Evolutionary conservation across 2,888 invertebrate species (phyloP), one percentile per base, ranked within the genome.

Genomic region (Hyposoter dolosus): DNA sequence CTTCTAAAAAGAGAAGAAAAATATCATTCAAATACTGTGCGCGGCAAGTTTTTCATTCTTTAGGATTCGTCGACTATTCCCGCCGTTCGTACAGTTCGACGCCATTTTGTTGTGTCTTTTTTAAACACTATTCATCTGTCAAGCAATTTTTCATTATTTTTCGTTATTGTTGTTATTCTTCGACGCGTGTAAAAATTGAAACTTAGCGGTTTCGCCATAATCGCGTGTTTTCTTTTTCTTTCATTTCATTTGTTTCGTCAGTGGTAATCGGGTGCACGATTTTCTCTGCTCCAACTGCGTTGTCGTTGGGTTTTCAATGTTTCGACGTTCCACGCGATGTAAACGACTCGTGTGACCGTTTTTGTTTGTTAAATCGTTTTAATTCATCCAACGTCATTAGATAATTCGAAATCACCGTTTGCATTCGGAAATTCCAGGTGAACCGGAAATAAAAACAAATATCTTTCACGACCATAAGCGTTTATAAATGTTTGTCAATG

Each of bases 281-380:
- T 23, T 68, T 45, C 9, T 50, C 32, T n/a, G 0, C 9, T 28
- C 17, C 47, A 10, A 3, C 19, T 35, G n/a, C 10, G n/a, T 43
- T 28, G 3, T 19, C 35, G n/a, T 28, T 19, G 10, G 71, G 53
- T 47, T 45, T 72, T 76, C 76, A 68, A 83, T 83, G 79, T 83
- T 72, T 65, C 85, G 82, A 19, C 75, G 79, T 72, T 80, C 80
- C 80, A 76, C 60, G 80, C 82, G 72, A 60, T 76, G 66, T 28
- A 76, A 76, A 83, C 83, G 79, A 23, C n/a, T 72, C 65, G 66
- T 76, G 32, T 83, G 82, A 82, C 82, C 82, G 47, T 45, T 60
- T 66, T 71, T 19, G 50, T 45, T 23, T 40, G 43, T 45, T 45
- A 23, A 43, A 15, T 74, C 74, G 53, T 53, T 32, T 71, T 72